Percentiles rank a stretch among this genome's conserved stretches.
Conservation (phyloP, 2,888 invertebrate species). For the Lissonota sp. region DNA sequence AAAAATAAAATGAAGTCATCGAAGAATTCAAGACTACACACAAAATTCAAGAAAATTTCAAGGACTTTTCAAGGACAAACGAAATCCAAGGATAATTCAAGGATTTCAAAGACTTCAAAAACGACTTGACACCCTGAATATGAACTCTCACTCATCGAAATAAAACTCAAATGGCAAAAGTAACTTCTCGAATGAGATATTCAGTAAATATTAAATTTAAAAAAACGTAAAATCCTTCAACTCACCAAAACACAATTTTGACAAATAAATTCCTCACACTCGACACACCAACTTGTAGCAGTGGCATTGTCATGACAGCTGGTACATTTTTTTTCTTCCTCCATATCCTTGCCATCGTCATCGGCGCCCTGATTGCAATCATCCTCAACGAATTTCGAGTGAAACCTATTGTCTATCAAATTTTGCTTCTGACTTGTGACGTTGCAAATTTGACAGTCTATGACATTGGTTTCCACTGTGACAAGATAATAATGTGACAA, state of each 20-base stretch:
- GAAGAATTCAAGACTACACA: too few relatives aligned
- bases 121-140: too few relatives aligned
- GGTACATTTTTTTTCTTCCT: slow-evolving; percentile 89
- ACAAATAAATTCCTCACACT: slow-evolving; percentile 96
- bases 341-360: slow-evolving; percentile 73
- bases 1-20: too few relatives aligned
- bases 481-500: slow-evolving; percentile 49
- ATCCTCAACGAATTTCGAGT: slow-evolving; percentile 87
- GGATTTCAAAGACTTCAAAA: too few relatives aligned
- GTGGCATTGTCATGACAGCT: slow-evolving; percentile 94
- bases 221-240: neutral
- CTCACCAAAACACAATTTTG: slow-evolving; percentile 91
- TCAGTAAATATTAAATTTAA: too few relatives aligned
- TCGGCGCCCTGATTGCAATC: slow-evolving; percentile 83
- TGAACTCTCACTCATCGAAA: too few relatives aligned
- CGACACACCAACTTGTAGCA: slow-evolving; percentile 95
- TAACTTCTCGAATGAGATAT: too few relatives aligned
- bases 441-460: slow-evolving; percentile 90
- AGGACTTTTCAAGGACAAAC: too few relatives aligned
- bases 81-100: too few relatives aligned
- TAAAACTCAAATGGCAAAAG: too few relatives aligned
- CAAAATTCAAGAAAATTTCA: too few relatives aligned
- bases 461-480: slow-evolving; percentile 75
- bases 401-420: slow-evolving; percentile 94
- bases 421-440: slow-evolving; percentile 89